Conservation (phyloP, 1,140 invertebrate genomes). For the Ceratina australensis region DNA sequence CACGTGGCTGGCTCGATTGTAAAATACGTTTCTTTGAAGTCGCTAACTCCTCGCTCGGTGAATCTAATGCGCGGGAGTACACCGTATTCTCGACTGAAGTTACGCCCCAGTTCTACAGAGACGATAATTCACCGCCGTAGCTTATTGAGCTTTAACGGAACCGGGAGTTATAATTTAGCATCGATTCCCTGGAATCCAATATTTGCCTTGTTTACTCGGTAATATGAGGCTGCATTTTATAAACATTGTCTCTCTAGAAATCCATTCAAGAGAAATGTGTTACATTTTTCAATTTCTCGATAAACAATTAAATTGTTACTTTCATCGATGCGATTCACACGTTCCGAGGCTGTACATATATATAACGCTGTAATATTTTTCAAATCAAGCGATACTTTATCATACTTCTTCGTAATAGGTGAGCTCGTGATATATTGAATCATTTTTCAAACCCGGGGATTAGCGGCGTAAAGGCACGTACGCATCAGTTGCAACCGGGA, state of each 20-base stretch:
- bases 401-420: slow-evolving; percentile 7
- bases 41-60: slow-evolving; percentile 3
- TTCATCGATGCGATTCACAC: neutral
- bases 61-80: slow-evolving; percentile 43
- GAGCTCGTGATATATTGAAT: slow-evolving; percentile 21
- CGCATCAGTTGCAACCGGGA: neutral
- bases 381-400: neutral
- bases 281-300: too few relatives aligned
- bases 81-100: slow-evolving; percentile 23
- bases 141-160: slow-evolving; percentile 52
- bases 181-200: neutral
- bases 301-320: too few relatives aligned
- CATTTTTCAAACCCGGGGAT: slow-evolving; percentile 18
- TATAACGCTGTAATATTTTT: neutral
- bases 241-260: too few relatives aligned
- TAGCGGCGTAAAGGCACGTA: neutral
- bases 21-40: slow-evolving; percentile 56
- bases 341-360: neutral
- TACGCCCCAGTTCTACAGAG: slow-evolving; percentile 46
- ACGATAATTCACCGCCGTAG: slow-evolving; percentile 57
- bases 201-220: too few relatives aligned
- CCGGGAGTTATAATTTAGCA: slow-evolving; percentile 21
- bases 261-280: too few relatives aligned
- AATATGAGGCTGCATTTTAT: too few relatives aligned
- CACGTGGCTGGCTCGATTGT: slow-evolving; percentile 49